Evolutionary conservation across 2,888 invertebrate genomes (phyloP).

Genomic region (Ptychoptera contaminata): DNA sequence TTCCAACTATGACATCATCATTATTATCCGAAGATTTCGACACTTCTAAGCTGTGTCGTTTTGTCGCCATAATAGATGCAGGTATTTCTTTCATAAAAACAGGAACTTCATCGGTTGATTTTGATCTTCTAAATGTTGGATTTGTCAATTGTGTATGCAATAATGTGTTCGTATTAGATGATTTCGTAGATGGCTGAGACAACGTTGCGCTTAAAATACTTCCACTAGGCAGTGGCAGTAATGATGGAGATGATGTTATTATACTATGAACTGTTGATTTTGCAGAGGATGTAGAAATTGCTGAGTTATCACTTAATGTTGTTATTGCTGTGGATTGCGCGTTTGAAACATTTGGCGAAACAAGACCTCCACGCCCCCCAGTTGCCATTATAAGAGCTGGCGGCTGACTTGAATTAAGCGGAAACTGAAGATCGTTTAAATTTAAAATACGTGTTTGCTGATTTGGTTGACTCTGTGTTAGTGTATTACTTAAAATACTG

Average conservation of each 20-base stretch:
- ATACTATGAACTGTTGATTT: slow-evolving; percentile 4
- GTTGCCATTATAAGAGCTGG: neutral
- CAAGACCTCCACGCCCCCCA: no score
- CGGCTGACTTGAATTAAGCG: neutral
- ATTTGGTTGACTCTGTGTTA: neutral
- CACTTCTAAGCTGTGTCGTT: slow-evolving; percentile 37
- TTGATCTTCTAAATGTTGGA: slow-evolving; percentile 37
- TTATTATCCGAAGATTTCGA: slow-evolving; percentile 36
- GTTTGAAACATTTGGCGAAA: no score
- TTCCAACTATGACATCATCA: slow-evolving; percentile 34
- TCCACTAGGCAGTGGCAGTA: slow-evolving; percentile 17
- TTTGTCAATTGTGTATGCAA: slow-evolving; percentile 43
- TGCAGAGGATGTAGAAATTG: slow-evolving; percentile 5
- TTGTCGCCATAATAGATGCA: slow-evolving; percentile 35
- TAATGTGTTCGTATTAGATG: slow-evolving; percentile 33
- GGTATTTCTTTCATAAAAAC: slow-evolving; percentile 35
- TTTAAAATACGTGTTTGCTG: neutral
- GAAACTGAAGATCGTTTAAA: neutral
- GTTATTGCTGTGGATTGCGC: no score
- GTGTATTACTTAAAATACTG: neutral
- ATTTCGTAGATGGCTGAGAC: slow-evolving; percentile 22
- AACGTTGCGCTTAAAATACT: slow-evolving; percentile 32
- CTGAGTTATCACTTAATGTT: slow-evolving; percentile 1
- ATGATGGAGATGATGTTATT: slow-evolving; percentile 7
- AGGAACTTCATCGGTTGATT: slow-evolving; percentile 36